Evolutionary conservation across 2,113 vertebrate species (phyloP), one percentile per base, ranked within the genome.

Genomic region (Antechinus stuartii): DNA sequence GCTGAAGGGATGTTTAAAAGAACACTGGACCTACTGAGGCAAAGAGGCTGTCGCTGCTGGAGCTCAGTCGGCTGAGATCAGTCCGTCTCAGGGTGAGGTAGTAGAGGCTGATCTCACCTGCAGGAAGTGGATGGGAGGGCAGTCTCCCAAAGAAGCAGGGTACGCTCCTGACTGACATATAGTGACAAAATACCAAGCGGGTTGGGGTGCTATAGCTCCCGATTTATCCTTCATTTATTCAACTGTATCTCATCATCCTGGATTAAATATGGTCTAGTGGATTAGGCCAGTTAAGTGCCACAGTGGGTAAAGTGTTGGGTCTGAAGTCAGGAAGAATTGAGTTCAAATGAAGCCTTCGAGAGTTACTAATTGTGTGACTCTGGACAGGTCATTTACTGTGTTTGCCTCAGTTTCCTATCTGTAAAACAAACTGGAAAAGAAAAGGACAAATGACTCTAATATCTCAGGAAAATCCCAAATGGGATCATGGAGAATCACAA

Each of bases 21-120:
- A 96, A 93, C 91, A 53, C 46, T 0, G 6, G 30, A 3, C 92
- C 50, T 92, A 49, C 94, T 90, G 94, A 95, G 93, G 8, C 35
- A 23, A 50, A 92, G 93, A n/a, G 25, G 30, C 25, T 54, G 92
- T 95, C 94, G 92, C 95, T 93, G 46, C 55, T 46, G 68, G 54
- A n/a, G 53, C 22, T 90, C 93, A 95, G 52, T 90, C 54, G 94
- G 91, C 93, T 93, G 91, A 96, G 91, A 95, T 93, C 35, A 84
- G n/a, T 89, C 91, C 53, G 91, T 91, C 90, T 94, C 92, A 91
- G 96, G 84, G 95, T 90, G 57, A 94, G 91, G 93, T 90, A 96
- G 96, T 94, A 97, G 91, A 95, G 54, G 91, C 91, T 94, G 89
- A 91, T 68, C 23, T 27, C 68, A 93, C 42, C 54, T 57, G 94